Base-by-base conservation (phyloP, 2,888 invertebrate genomes). In the Phengaris alcon region DNA sequence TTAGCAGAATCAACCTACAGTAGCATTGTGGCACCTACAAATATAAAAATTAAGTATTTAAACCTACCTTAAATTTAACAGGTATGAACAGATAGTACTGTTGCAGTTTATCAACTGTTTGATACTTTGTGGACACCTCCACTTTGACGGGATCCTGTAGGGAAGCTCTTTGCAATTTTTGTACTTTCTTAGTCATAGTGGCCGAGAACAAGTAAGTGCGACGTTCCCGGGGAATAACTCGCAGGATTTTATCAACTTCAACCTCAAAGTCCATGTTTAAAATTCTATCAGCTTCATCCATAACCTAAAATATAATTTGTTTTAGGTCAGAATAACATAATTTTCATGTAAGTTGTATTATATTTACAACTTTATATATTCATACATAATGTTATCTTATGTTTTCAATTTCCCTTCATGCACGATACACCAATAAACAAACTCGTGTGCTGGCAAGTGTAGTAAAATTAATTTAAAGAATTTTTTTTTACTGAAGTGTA, bases 251-350 rank as follows among this genome's bases (percentile, higher is more conserved):
- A 88, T 99, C 98, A 0, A 99, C 96, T 93, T 99, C 99, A 12
- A 97, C 96, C 92, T 99, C 99, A 86, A 99, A 99, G 86, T 99
- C 99, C 98, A 99, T 98, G 87, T 99, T 99, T 4, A 99, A 94
- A 81, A 99, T 99, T 80, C 99, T 95, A 90, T 99, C 99, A 0
- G 99, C 99, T 95, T 99, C 99, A 83, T 99, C 99, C 98, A 99
- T 98, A 0, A 99, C 97, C 95, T 97, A 48, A 59, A 72, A 55
- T 15, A 22, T 5, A 51, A 9, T 15, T 59, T 15, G 5, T 59
- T 35, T 35, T 4, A 3, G 35, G 35, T 35, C 35, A 35, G 15
- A 2, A 54, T 59, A 7, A n/a, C 3, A 59, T 57, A 57, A 57
- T 35, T 35, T 35, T 35, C 4, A 35, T 35, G 35, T 35, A 3